Evolutionary conservation across 2,113 vertebrate genomes (phyloP).

Genomic region (Oncorhynchus gorbuscha): DNA sequence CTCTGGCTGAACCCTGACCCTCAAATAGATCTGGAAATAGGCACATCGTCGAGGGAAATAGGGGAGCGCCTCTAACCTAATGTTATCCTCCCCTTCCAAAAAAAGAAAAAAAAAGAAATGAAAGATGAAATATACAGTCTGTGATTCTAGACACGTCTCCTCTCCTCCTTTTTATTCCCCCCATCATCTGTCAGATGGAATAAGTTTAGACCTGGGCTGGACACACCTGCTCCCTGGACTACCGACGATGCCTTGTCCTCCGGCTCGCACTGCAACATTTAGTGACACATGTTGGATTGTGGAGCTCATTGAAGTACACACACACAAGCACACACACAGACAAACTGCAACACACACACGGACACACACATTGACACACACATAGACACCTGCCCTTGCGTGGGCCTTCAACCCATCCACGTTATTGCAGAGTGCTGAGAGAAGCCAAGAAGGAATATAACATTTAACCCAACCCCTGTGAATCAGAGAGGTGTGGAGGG

Average conservation of each 20-base stretch:
- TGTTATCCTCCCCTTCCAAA: conserved; percentile 33
- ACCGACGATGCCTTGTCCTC: not conserved
- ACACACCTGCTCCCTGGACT: conserved; percentile 7
- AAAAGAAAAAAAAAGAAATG: not conserved
- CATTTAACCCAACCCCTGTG: too few species aligned
- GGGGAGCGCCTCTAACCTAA: conserved; percentile 38
- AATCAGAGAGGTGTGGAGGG: too few species aligned
- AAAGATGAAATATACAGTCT: conserved; percentile 13
- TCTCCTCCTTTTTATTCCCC: not conserved
- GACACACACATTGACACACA: not conserved
- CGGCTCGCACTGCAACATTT: not conserved
- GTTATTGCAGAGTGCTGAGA: conserved; percentile 38
- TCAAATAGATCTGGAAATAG: conserved; percentile 55
- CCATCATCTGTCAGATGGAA: conserved; percentile 19
- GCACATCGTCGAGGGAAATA: conserved; percentile 39
- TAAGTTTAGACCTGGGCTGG: not conserved
- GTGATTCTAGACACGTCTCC: conserved; percentile 14
- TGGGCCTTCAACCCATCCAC: conserved; percentile 6
- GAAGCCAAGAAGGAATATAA: conserved; percentile 15
- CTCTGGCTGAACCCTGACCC: conserved; percentile 36
- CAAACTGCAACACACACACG: not conserved
- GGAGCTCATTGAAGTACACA: not conserved
- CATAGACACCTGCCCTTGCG: not conserved
- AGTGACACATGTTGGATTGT: not conserved
- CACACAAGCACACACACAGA: not conserved